phyloP scores from a whole-genome alignment of 2,888 invertebrate genomes.

The Mystacides longicornis region DNA sequence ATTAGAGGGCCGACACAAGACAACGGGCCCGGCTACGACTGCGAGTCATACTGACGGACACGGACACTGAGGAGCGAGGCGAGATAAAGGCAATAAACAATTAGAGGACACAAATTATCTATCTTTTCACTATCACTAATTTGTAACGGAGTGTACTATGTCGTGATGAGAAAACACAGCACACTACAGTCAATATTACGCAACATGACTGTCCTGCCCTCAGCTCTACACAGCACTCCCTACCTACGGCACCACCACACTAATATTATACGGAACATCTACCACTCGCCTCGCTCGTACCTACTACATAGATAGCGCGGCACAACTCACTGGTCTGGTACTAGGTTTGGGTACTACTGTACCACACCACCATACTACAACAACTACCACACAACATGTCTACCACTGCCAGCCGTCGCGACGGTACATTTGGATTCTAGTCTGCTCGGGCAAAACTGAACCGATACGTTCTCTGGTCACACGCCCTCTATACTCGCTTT shows the following conservation, averaged over 20 bases:
- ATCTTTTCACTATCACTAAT: neutral
- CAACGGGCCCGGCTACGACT: conserved; percentile 31
- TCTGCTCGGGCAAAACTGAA: conserved; percentile 38
- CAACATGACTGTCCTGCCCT: conserved; percentile 31
- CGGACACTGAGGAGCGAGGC: conserved; percentile 4
- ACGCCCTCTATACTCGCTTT: conserved; percentile 41
- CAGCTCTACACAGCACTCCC: conserved; percentile 34
- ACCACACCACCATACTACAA: neutral
- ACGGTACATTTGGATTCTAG: conserved; percentile 32
- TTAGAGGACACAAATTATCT: too few relatives aligned
- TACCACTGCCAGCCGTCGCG: conserved; percentile 33
- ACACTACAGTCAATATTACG: conserved; percentile 28
- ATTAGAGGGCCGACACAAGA: conserved; percentile 16
- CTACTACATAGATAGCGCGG: neutral
- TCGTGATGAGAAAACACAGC: neutral
- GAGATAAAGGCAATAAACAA: neutral
- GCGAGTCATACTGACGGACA: conserved; percentile 23
- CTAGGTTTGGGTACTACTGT: neutral
- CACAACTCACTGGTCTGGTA: neutral
- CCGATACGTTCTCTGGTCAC: conserved; percentile 34
- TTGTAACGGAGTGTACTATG: neutral
- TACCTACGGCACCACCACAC: neutral
- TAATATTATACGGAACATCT: neutral
- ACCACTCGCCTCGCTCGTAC: neutral
- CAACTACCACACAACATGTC: conserved; percentile 39